Base-by-base conservation (phyloP, 2,888 invertebrate species). In the Cheilosia grossa region DNA sequence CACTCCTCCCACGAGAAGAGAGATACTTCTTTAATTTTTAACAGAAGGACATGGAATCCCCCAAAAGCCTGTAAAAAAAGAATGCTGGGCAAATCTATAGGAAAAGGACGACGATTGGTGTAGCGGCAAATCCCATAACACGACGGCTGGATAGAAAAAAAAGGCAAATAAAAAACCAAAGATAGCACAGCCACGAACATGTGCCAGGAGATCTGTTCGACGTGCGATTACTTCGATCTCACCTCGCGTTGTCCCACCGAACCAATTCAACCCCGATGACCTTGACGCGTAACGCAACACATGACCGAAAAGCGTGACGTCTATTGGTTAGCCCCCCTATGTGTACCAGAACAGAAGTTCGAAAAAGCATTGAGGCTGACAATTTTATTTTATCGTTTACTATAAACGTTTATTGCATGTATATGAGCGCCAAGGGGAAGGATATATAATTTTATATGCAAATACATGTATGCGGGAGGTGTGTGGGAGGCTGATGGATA, bases 321-420 rank as follows among this genome's bases (percentile, higher is more conserved):
- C 51, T 10, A 10, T 27, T 17, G 17, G n/a, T n/a, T n/a, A n/a
- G 9, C 30, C 2, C 9, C 30, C 2, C 30, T 9, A 5, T 49
- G 21, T 19, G 51, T 51, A 53, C 37, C 40, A 42, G 42, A 53
- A 27, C 77, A 37, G 17, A 58, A 40, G 37, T 33, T 47, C 54
- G 44, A 58, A 49, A 78, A 58, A 56, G 27, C 51, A 69, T 78
- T 40, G 61, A 72, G 81, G 72, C 77, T 75, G 85, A 80, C 85
- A 77, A 80, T 85, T 85, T 85, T 81, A 85, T 85, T 85, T 85
- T 85, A 85, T 85, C 80, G 72, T 67, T 81, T 67, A 80, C 85
- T 75, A 81, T 85, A 81, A 85, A 85, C 77, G 66, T 85, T 81
- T 72, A 85, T 77, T 85, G 66, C 85, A 64, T 75, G 0, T 30